Evolutionary conservation across 2,113 vertebrate genomes (phyloP), one percentile per base, ranked within the genome.

Genomic region (Podocnemis expansa): DNA sequence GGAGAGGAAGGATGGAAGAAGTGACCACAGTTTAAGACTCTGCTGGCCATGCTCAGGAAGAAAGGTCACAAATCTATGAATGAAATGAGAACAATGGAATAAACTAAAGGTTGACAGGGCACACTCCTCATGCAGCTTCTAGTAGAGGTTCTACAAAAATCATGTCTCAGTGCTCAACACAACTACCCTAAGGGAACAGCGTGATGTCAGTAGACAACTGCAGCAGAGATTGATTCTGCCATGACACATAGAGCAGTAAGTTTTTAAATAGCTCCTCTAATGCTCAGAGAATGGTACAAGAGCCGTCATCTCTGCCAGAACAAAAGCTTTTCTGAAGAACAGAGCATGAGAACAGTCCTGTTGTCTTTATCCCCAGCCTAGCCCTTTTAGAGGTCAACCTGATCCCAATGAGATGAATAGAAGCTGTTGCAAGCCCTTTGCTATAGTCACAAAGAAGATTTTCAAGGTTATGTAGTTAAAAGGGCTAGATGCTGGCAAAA

Each of bases 1-100:
- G 27, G 3, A 29, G 10, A 63, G 55, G 27, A 1, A 0, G n/a
- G 0, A 5, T 25, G 60, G 1, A 84, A 10, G 0, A 0, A 54
- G 19, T 10, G 41, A 29, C 67, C 67, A 12, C 1, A 60, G 63
- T 2, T 4, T 11, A 75, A 79, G 21, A 60, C 43, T 22, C 34
- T 45, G 6, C 4, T 38, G 31, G 80, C 9, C 4, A 2, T 24
- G 12, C 38, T 29, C 0, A 0, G 80, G 24, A 75, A 75, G 70
- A 75, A 75, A 43, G 38, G 22, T 25, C 1, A 2, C 41, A 70
- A 10, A 38, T 41, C 70, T 41, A 41, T 43, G 43, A 25, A 41
- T 43, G 41, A 24, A 22, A 43, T 75, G 38, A 75, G 70, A 38
- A 43, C 38, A 12, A 10, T 38, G 43, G 22, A 38, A 41, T 75